phyloP scores from a whole-genome alignment of 1,140 invertebrate species.

The Trichoplusia ni region DNA sequence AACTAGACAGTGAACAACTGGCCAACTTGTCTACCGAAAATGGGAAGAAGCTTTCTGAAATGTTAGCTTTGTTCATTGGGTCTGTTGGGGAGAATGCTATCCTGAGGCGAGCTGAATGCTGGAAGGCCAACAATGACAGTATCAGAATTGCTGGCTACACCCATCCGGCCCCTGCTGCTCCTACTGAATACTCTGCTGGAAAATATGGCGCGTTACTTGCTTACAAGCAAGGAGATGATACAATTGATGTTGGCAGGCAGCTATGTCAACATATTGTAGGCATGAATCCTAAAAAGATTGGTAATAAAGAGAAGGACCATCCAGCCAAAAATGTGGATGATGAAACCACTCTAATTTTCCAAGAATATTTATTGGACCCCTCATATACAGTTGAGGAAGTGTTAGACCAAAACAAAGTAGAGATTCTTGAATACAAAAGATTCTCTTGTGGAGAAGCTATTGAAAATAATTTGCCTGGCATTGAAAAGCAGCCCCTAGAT shows the following conservation, averaged over 20 bases:
- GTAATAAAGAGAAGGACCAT: constrained; percentile 84
- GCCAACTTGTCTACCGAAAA: constrained; percentile 83
- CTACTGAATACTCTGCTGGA: constrained; percentile 84
- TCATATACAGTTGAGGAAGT: constrained; percentile 88
- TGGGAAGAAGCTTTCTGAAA: constrained; percentile 89
- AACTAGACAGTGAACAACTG: constrained; percentile 85
- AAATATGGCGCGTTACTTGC: constrained; percentile 92
- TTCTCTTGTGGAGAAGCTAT: constrained; percentile 90
- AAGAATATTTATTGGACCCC: constrained; percentile 93
- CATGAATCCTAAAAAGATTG: constrained; percentile 92
- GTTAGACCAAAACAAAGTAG: constrained; percentile 84
- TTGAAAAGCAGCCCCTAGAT: constrained; percentile 82
- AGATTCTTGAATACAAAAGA: constrained; percentile 91
- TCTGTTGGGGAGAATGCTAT: constrained; percentile 94
- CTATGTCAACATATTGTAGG: constrained; percentile 96
- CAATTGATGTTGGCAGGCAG: constrained; percentile 85
- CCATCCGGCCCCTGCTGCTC: constrained; percentile 84
- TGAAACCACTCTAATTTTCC: constrained; percentile 89
- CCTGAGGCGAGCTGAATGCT: constrained; percentile 88
- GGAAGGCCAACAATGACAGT: constrained; percentile 84
- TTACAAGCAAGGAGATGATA: constrained; percentile 80
- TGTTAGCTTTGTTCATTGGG: constrained; percentile 92
- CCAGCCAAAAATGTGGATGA: constrained; percentile 85
- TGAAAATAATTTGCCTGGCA: constrained; percentile 62
- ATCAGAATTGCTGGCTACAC: constrained; percentile 86